Conservation (phyloP, 1,140 invertebrate species). For the Drosophila tristis region DNA sequence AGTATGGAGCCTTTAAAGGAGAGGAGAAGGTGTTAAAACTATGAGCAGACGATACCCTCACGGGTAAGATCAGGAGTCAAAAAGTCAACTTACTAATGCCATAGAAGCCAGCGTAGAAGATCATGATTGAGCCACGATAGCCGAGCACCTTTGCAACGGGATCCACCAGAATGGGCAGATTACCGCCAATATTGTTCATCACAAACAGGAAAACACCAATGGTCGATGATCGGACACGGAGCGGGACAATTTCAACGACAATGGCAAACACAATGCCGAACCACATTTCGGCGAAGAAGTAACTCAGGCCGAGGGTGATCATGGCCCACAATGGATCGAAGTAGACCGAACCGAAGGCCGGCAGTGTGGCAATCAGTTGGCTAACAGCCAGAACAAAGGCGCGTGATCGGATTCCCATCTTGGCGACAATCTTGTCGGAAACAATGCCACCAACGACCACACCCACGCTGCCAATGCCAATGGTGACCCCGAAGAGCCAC, state of each 20-base stretch:
- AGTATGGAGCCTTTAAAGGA: slow-evolving; percentile 67
- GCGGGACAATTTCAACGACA: slow-evolving; percentile 93
- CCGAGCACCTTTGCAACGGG: slow-evolving; percentile 91
- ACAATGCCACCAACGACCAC: slow-evolving; percentile 94
- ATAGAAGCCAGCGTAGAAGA: slow-evolving; percentile 94
- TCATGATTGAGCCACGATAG: slow-evolving; percentile 92
- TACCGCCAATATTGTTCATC: slow-evolving; percentile 97
- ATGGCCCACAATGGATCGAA: slow-evolving; percentile 93
- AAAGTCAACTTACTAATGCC: slow-evolving; percentile 87
- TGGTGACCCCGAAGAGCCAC: slow-evolving; percentile 94
- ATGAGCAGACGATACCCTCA: not conserved
- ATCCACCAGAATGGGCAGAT: slow-evolving; percentile 94
- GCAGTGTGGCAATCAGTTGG: slow-evolving; percentile 93
- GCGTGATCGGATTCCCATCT: slow-evolving; percentile 93
- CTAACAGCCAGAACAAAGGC: slow-evolving; percentile 93
- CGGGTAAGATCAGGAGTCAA: not conserved
- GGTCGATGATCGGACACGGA: slow-evolving; percentile 91
- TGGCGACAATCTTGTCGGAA: slow-evolving; percentile 94
- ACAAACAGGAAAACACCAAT: slow-evolving; percentile 94
- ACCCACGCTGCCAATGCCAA: slow-evolving; percentile 93
- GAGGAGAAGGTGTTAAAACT: not conserved
- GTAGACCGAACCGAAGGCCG: slow-evolving; percentile 94
- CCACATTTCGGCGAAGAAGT: slow-evolving; percentile 97
- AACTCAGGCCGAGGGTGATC: slow-evolving; percentile 92
- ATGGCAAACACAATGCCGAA: slow-evolving; percentile 96